Percentiles rank a stretch among this genome's conserved stretches.
Conservation (phyloP, 2,113 vertebrate genomes). For the Mormyrus iriodes region DNA sequence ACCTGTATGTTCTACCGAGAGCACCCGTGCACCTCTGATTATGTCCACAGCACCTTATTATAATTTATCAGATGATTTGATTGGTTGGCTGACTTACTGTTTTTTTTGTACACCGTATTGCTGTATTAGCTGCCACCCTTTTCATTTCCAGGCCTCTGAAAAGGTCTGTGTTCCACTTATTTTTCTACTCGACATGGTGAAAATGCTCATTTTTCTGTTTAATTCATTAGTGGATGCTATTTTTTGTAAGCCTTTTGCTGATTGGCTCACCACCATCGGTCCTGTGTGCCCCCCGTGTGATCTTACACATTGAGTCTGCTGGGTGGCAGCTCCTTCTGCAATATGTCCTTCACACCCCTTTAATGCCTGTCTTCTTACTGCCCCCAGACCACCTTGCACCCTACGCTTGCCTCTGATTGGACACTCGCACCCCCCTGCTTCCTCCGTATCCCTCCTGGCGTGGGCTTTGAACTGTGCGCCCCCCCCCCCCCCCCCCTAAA, state of each 20-base stretch:
- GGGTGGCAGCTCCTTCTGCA: slow-evolving; percentile 54
- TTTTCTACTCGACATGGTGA: not conserved
- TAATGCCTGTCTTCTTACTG: slow-evolving; percentile 44
- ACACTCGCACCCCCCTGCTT: slow-evolving; percentile 22
- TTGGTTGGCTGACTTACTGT: slow-evolving; percentile 43
- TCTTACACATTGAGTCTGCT: not conserved
- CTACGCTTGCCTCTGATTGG: slow-evolving; percentile 38
- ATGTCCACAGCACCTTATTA: slow-evolving; percentile 57
- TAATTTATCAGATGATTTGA: slow-evolving; percentile 36
- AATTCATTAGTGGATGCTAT: not conserved
- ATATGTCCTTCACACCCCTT: slow-evolving; percentile 32
- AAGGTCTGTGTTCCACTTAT: not conserved
- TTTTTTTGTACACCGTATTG: slow-evolving; percentile 44
- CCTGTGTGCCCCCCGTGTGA: not conserved
- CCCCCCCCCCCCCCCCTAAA: slow-evolving; percentile 29
- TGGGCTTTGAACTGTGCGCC: slow-evolving; percentile 10
- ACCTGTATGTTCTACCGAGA: slow-evolving; percentile 54
- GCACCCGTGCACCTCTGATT: slow-evolving; percentile 49
- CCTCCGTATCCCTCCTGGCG: not conserved
- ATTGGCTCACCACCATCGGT: not conserved
- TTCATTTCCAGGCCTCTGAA: not conserved
- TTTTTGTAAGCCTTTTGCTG: not conserved
- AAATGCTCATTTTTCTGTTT: not conserved
- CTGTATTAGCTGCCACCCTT: slow-evolving; percentile 51
- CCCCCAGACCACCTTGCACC: slow-evolving; percentile 40